Evolutionary conservation across 2,797 vertebrate species (phyloP), one percentile per base, ranked within the genome.

Genomic region (Serranus cabrilla): DNA sequence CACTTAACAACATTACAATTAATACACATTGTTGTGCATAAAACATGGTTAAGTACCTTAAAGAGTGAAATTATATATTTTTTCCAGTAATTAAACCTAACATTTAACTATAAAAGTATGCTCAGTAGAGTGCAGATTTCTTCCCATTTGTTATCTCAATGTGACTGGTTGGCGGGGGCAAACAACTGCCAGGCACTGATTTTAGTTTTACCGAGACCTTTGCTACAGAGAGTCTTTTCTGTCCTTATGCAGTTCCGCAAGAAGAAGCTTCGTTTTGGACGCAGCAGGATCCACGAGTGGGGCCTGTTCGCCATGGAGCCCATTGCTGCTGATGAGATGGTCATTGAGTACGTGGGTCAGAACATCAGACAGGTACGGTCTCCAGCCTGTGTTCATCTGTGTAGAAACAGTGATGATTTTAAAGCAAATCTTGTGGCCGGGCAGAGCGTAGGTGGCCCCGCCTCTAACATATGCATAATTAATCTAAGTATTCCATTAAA

Each of bases 301-400:
- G 97, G 97, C 3, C 92, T 98, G 62, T 98, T 98, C 50, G 97
- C 97, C 83, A 97, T 98, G 97, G 97, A 97, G 81, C 95, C 97
- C 76, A 98, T 98, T 0, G 97, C 97, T 7, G 97, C 97, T 0
- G 97, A 98, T 3, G 97, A 98, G 92, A 98, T 98, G 97, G 97
- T 98, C 90, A 98, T 98, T 2, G 97, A 98, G 78, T 98, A 98
- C 0, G 97, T 98, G 89, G 97, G 97, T 57, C 97, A 98, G 82
- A 98, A 97, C 91, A 97, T 98, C 89, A 90, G 97, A 89, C 97
- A 98, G 96, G 97, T 98, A 80, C 14, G 2, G 17, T 20, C 21
- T n/a, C 5, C 14, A 6, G 9, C 62, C 9, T 11, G 2, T 25
- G 6, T 61, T 17, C 4, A 4, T 46, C 7, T 49, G 13, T 58